Evolutionary conservation across 1,140 invertebrate species (phyloP), one percentile per base, ranked within the genome.

Genomic region (Onthophagus taurus): DNA sequence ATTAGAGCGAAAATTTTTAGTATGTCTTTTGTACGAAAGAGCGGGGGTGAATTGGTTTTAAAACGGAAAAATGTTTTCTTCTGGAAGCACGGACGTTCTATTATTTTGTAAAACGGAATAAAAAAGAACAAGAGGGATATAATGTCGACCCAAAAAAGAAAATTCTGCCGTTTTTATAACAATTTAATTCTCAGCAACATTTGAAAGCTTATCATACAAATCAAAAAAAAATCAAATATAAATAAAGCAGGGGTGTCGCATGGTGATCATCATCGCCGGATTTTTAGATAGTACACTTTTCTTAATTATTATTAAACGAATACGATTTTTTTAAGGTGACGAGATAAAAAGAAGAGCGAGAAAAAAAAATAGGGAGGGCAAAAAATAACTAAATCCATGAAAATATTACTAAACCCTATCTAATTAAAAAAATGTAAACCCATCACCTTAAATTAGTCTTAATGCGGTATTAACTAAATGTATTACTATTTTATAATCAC

Each of bases 141-240:
- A n/a, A n/a, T n/a, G n/a, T 30, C 11, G 12, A 18, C 4, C 24
- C 38, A 30, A 12, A 30, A 41, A 26, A 37, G 4, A 41, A 41
- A 41, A 41, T 41, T n/a, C 24, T 29, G 23, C 29, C 19, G 38
- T 41, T 41, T 41, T 41, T 29, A 41, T 41, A 41, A 41, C 38
- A 41, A 41, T 41, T 41, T 41, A 26, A 41, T 26, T n/a, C n/a
- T 41, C 6, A 26, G 38, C 38, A 41, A 41, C 38, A 41, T 41
- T 24, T 26, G 38, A 41, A 41, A 41, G 38, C 38, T 41, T 29
- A 30, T 41, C 21, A 29, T 41, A 41, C 38, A 41, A 29, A 16
- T 41, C 38, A 41, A 18, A 37, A 37, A 41, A 33, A 41, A 41
- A 41, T 26, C 24, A 23, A 18, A 41, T 26, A 41, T 29, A 41